phyloP scores from a whole-genome alignment of 2,113 vertebrate genomes.

The Neogobius melanostomus region DNA sequence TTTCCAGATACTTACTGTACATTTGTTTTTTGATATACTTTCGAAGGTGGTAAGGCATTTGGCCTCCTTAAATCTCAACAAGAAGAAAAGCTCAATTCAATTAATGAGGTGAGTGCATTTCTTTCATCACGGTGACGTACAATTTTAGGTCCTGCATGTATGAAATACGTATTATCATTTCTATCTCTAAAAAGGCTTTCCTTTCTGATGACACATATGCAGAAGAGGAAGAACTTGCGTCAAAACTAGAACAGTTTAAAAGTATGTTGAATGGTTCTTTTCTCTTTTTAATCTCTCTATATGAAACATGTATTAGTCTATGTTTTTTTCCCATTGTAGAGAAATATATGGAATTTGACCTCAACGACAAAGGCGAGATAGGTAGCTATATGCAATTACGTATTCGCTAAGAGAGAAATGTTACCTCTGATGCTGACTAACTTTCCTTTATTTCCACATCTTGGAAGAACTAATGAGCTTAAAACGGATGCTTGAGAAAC shows the following conservation, averaged over 20 bases:
- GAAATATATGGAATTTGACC: slow-evolving; percentile 87
- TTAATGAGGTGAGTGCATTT: slow-evolving; percentile 65
- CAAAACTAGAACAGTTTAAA: slow-evolving; percentile 81
- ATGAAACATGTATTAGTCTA: background rate
- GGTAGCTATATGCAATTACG: slow-evolving; percentile 58
- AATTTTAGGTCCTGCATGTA: no score
- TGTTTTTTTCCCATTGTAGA: slow-evolving; percentile 66
- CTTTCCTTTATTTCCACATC: background rate
- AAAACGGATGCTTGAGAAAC: slow-evolving; percentile 85
- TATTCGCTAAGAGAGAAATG: background rate
- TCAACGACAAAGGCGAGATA: slow-evolving; percentile 83
- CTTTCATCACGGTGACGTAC: background rate
- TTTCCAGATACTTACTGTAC: background rate
- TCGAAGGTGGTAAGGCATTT: slow-evolving; percentile 80
- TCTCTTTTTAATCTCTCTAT: background rate
- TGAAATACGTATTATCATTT: background rate
- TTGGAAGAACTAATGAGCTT: slow-evolving; percentile 82
- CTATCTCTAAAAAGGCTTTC: slow-evolving; percentile 68
- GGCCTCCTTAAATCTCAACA: slow-evolving; percentile 79
- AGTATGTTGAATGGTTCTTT: slow-evolving; percentile 54
- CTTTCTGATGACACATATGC: slow-evolving; percentile 78
- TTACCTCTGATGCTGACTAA: background rate
- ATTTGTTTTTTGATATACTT: background rate
- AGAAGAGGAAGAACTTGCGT: slow-evolving; percentile 76
- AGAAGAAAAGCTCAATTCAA: slow-evolving; percentile 72